Base-by-base conservation (phyloP, 2,113 vertebrate species). In the Corythornis vintsioides region DNA sequence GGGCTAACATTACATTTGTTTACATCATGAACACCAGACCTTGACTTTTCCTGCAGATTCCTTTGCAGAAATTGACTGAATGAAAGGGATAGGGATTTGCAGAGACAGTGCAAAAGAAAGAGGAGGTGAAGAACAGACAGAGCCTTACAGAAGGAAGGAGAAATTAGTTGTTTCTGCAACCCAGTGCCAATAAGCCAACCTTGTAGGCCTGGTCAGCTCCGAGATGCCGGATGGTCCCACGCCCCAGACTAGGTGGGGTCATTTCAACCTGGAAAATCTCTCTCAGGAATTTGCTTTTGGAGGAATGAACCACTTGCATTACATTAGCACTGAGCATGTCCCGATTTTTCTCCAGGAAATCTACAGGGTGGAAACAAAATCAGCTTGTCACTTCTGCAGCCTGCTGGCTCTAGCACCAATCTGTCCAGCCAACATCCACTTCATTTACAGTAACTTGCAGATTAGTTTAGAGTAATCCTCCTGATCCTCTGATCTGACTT, bases 261-360 rank as follows among this genome's bases (percentile, higher is more conserved):
- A 91, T 74, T 67, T 97, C 96, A 60, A 99, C 82, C 5, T 97
- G 95, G 95, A 99, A 99, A 63, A 98, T 95, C 74, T 98, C 96
- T 84, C 95, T 98, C 82, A 99, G 97, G 92, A 99, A 98, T 91
- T 98, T 98, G 96, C 98, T 99, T 95, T 95, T 95, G 24, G 99
- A 99, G 17, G 97, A 98, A 74, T 98, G 94, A 94, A 99, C 95
- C 94, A 99, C 91, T 40, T 97, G 95, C 59, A 99, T 97, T 81
- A 99, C 94, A 47, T 99, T 98, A 63, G 96, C 85, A 92, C 98
- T 99, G 83, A 99, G 89, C 11, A 98, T 91, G 26, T 99, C 99
- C 31, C 99, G 98, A 90, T 99, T 99, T 94, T 99, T 99, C 95
- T 99, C 99, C 92, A 99, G 97, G 93, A 99, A 99, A 89, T 98